Evolutionary conservation across 2,888 invertebrate species (phyloP), one percentile per base, ranked within the genome.

Genomic region (Augochlorella aurata): DNA sequence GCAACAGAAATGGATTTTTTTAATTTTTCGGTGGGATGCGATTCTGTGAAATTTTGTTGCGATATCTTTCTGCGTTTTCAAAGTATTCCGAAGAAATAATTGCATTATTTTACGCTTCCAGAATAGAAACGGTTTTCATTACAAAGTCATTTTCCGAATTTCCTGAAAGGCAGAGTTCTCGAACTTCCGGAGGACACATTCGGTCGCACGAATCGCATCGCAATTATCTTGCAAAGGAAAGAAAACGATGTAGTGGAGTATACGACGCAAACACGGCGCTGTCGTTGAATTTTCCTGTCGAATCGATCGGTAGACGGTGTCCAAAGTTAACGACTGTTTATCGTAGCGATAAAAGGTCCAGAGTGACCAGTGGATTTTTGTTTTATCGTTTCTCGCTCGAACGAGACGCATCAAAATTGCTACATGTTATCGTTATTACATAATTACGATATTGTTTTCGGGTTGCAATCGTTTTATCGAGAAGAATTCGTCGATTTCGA

Each of bases 341-440:
- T 38, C 21, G n/a, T 24, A 24, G 18, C 9, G 66, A 50, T 67
- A 38, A 78, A 78, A 68, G n/a, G 54, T 70, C 70, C 65, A 45
- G 49, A 61, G 14, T 21, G 44, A 71, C 18, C 29, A 18, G 24
- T 9, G 61, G 47, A 38, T 21, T 67, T 79, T 44, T 18, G 8
- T 7, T 38, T 63, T 49, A 63, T 54, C 50, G 50, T n/a, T 65
- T 9, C 50, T 45, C 14, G 16, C 29, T 29, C 5, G 47, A 61
- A 67, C 38, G n/a, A 8, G 21, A 16, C 47, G 21, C 49, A 44
- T 16, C 45, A 74, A 16, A 61, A 29, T 14, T 38, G 63, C 50
- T 58, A 49, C 49, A n/a, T 24, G 65, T 78, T 69, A 75, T 69
- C 68, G 50, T 68, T 75, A 8, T 74, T 65, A 44, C 44, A 49